Evolutionary conservation across 2,797 vertebrate species (phyloP), one percentile per base, ranked within the genome.

Genomic region (Pangasius krempfi): DNA sequence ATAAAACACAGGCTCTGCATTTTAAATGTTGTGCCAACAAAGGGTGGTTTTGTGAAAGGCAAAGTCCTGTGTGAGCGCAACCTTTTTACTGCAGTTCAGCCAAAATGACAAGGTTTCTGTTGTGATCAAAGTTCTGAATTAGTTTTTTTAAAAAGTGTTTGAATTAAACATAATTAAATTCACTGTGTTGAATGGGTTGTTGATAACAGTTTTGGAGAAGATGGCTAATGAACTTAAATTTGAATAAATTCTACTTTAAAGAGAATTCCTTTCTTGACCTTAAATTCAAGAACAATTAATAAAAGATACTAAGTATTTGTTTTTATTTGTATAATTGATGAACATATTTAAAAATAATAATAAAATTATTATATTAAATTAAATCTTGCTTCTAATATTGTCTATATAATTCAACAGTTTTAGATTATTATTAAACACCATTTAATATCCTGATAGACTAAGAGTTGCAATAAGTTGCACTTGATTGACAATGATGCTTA

Each of bases 1-100:
- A 83, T 90, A 92, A 94, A 92, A 85, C 85, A 82, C 75, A 88
- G 54, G 70, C 89, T 72, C 40, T 68, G 83, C 87, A 82, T 89
- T 87, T 87, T 88, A 86, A 84, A 85, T 66, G 66, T 73, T 72
- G 84, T 25, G 81, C 73, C 79, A 84, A 91, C 82, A 84, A 64
- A 60, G 68, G n/a, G 7, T 72, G 79, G 56, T 18, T 82, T 68
- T 47, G 73, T 82, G 75, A 64, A 62, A 75, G 58, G 76, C 30
- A 85, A 80, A 81, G 83, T 79, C 58, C 56, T 76, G 86, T 37
- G 85, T 72, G 62, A 89, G 81, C 25, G 18, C 30, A 66, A 22
- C 78, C 82, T 70, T 86, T 83, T 72, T 85, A 84, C 54, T 80
- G 54, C 22, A 80, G 86, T 83, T 12, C 64, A 44, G 87, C 20